A percentile compares a stretch with the other conserved stretches of the same genome.
Evolutionary conservation across 2,888 invertebrate genomes (phyloP).

Genomic region (Uloborus plumipes): DNA sequence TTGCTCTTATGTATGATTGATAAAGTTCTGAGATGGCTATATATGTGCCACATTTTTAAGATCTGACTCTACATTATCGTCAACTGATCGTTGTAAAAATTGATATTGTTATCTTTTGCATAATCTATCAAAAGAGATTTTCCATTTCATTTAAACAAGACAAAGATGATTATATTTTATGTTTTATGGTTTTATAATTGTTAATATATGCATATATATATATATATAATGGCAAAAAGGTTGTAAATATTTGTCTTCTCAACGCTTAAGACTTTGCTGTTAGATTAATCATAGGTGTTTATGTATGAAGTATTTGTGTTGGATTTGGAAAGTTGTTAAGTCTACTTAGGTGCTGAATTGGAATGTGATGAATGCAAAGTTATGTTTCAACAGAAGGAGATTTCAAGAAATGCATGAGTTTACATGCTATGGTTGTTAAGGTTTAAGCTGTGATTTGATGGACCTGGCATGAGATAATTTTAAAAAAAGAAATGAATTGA

Average conservation of each 20-base stretch:
- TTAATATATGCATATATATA: conserved; percentile 6
- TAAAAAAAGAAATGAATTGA: conserved; percentile 31
- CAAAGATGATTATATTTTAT: conserved; percentile 2
- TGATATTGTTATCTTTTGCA: no score
- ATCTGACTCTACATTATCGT: no score
- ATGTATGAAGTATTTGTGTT: not conserved
- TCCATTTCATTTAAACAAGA: no score
- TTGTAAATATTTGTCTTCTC: conserved; percentile 12
- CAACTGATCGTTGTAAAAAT: no score
- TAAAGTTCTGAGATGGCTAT: no score
- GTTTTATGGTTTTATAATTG: conserved; percentile 13
- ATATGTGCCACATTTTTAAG: no score
- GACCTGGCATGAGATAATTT: conserved; percentile 29
- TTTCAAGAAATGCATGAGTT: conserved; percentile 4
- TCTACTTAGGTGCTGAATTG: conserved; percentile 1
- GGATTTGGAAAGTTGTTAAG: conserved; percentile 5
- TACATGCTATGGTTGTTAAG: conserved; percentile 9
- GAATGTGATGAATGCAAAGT: not conserved
- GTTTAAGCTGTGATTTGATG: conserved; percentile 41
- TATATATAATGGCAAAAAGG: not conserved
- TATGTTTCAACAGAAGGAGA: conserved; percentile 5
- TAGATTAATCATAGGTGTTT: conserved; percentile 5
- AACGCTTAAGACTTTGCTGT: conserved; percentile 11
- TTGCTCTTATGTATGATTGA: no score
- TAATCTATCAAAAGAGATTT: no score